Base-by-base conservation (phyloP, 2,797 vertebrate species). In the Steatocranus sp. region DNA sequence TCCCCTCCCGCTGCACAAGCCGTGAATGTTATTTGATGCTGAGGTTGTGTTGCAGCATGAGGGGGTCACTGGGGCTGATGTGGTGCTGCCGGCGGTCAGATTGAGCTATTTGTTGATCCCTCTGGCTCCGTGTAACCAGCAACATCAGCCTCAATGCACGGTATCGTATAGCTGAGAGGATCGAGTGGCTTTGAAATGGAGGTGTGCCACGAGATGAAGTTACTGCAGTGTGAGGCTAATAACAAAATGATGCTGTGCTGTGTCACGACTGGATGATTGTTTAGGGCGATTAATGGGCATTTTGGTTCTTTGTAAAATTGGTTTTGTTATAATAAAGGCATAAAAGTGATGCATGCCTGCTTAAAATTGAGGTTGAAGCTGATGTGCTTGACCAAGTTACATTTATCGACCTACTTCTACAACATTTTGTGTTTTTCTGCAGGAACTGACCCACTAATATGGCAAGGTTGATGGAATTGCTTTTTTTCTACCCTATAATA, bases 41-140 rank as follows among this genome's bases (percentile, higher is more conserved):
- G 66, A 41, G 78, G 27, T 82, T 81, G 43, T 79, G 83, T 89
- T 68, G 63, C 78, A 18, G 80, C 38, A 11, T 27, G 20, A 23
- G 3, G 53, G 76, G 48, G 34, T 83, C 68, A 77, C 56, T 14
- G 74, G 30, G 61, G 70, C 17, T 36, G 23, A 66, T 50, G 61
- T 27, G 27, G 25, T 32, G 68, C 68, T 38, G 9, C 10, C 8
- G 23, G 4, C 6, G 23, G 25, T 34, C 23, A 18, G 50, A 48
- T 75, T 53, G n/a, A 9, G 63, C 43, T 43, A 30, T 79, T 20
- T 66, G 79, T 77, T 70, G 81, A 86, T 82, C 81, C 73, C 53
- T 82, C 6, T 2, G 82, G 70, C 81, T 78, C 68, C 18, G 5
- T 43, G 38, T 54, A 66, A 80, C 74, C 85, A 32, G 58, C 78